Conservation (phyloP, 2,797 vertebrate species). For the Tachyglossus aculeatus region DNA sequence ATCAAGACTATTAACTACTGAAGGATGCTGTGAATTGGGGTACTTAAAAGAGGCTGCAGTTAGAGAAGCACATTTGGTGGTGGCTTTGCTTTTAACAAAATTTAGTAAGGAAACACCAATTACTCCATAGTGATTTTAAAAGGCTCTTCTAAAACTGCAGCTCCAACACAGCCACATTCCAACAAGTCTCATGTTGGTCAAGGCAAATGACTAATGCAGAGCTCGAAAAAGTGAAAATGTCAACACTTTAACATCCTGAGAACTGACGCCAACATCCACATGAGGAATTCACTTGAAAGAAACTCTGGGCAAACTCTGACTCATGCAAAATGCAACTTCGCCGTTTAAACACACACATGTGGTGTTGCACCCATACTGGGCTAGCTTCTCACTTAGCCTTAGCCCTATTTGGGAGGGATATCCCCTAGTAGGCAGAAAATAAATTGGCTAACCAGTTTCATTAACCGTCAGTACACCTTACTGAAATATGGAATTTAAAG, state of each 20-base stretch:
- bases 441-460: background rate
- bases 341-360: too few relatives aligned
- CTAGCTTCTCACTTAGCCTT: background rate
- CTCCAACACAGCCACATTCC: too few relatives aligned
- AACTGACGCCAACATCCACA: background rate
- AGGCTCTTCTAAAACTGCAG: too few relatives aligned
- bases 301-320: background rate
- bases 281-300: too few relatives aligned
- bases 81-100: too few relatives aligned
- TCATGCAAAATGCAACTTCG: background rate
- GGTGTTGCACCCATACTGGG: background rate
- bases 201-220: background rate
- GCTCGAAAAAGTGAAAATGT: background rate
- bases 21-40: too few relatives aligned
- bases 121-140: too few relatives aligned
- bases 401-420: background rate
- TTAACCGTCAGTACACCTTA: background rate
- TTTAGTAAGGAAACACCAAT: too few relatives aligned
- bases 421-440: background rate
- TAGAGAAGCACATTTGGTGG: too few relatives aligned
- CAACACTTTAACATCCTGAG: background rate
- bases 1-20: too few relatives aligned
- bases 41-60: too few relatives aligned
- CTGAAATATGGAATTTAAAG: background rate
- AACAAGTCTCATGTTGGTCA: too few relatives aligned